These are phyloP conservation scores for Corythornis vintsioides DNA, from an alignment of 2,113 vertebrate species.

Conservation along the genomic window DNA sequence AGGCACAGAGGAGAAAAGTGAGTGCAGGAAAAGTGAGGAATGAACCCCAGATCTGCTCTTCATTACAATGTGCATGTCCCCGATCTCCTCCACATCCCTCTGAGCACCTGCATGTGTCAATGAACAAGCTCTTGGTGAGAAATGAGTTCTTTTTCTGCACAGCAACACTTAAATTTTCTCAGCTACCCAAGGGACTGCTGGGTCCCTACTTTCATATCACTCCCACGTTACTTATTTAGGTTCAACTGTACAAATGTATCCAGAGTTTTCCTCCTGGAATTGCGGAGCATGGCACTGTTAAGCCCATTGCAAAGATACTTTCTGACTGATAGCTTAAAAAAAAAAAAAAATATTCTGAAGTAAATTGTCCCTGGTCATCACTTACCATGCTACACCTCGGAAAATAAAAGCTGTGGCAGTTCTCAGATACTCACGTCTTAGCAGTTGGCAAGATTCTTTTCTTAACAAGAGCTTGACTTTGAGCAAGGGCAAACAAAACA, in stretches of 20 bases:
- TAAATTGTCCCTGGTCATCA: neutral
- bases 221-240: neutral
- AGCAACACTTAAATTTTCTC: neutral
- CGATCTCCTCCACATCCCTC: accelerated
- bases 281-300: neutral
- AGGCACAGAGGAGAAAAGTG: neutral
- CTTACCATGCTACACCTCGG: neutral
- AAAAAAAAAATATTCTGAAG: neutral
- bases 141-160: neutral
- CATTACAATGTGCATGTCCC: neutral
- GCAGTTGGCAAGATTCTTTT: neutral
- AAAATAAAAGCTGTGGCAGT: neutral
- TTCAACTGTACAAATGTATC: neutral
- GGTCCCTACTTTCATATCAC: neutral
- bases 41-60: neutral
- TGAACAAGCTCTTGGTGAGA: neutral
- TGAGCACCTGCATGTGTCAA: neutral
- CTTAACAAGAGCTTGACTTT: neutral
- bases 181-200: neutral
- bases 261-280: neutral
- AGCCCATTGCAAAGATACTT: neutral
- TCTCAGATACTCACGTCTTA: neutral
- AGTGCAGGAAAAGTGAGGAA: neutral
- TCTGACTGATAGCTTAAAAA: neutral
- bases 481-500: neutral